Evolutionary conservation across 2,797 vertebrate species (phyloP).

Genomic region (Coendou prehensilis): DNA sequence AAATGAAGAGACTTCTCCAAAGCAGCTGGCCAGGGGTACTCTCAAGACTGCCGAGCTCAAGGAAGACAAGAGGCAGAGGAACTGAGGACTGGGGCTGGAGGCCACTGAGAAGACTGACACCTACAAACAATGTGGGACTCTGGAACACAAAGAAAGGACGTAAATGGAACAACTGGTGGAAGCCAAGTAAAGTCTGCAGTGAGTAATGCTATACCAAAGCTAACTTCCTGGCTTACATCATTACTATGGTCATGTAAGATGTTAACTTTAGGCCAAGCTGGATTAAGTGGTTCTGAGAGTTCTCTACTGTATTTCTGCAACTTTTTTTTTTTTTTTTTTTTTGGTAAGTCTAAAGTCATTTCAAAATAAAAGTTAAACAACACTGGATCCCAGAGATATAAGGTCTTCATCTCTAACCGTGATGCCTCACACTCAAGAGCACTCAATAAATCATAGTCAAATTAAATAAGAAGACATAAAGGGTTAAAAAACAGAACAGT

Average conservation of each 20-base stretch:
- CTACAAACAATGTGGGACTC: background rate
- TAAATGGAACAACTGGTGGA: background rate
- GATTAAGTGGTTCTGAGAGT: background rate
- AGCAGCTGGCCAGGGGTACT: background rate
- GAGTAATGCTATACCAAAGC: too few species aligned
- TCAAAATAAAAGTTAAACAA: constrained; percentile 4
- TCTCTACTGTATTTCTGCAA: background rate
- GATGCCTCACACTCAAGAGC: background rate
- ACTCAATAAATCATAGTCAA: background rate
- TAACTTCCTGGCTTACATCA: background rate
- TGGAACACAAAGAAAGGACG: background rate
- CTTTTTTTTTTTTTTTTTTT: background rate
- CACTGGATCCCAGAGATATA: background rate
- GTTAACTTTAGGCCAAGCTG: background rate
- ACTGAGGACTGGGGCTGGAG: background rate
- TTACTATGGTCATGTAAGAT: background rate
- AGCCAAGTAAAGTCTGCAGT: background rate
- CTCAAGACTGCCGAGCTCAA: background rate
- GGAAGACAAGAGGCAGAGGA: background rate
- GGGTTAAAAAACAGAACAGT: background rate
- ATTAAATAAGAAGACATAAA: background rate
- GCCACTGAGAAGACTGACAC: background rate
- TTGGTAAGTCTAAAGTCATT: background rate
- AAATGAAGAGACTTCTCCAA: background rate
- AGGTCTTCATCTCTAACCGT: background rate